Conservation (phyloP, 2,888 invertebrate genomes). For the Melieria omissa region DNA sequence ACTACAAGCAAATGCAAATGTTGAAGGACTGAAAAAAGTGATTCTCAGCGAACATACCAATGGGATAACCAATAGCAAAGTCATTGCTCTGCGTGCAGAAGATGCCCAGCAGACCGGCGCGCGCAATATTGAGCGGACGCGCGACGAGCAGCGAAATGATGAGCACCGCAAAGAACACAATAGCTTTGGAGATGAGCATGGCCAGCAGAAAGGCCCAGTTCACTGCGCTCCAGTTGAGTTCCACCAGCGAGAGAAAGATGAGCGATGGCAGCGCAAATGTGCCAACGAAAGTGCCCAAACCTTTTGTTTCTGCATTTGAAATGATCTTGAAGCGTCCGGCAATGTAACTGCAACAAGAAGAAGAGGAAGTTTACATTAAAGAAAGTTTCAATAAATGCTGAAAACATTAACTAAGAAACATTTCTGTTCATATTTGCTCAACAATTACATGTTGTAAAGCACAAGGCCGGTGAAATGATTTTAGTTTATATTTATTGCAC, state of each 20-base stretch:
- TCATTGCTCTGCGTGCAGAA: conserved; percentile 98
- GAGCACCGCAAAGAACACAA: conserved; percentile 84
- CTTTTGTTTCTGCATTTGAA: conserved; percentile 85
- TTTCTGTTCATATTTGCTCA: no score
- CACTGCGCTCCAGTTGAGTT: conserved; percentile 82
- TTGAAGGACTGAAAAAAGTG: neutral
- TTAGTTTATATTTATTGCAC: no score
- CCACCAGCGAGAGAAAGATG: conserved; percentile 89
- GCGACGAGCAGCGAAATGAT: conserved; percentile 81
- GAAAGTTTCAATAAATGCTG: neutral
- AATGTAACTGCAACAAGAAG: conserved; percentile 73
- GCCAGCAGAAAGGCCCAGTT: conserved; percentile 93
- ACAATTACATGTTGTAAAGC: no score
- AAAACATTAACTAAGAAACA: neutral
- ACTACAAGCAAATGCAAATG: conserved; percentile 69
- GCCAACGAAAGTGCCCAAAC: conserved; percentile 91
- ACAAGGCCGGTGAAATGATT: no score
- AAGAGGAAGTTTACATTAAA: conserved; percentile 10
- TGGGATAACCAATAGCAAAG: conserved; percentile 95
- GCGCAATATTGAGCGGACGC: conserved; percentile 83
- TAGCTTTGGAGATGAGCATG: conserved; percentile 84
- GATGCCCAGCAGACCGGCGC: conserved; percentile 91
- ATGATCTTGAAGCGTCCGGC: conserved; percentile 87
- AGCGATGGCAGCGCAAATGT: conserved; percentile 93
- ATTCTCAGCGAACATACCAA: conserved; percentile 69